phyloP scores from a whole-genome alignment of 2,113 vertebrate species.

The Cryptomyrus ogoouensis region DNA sequence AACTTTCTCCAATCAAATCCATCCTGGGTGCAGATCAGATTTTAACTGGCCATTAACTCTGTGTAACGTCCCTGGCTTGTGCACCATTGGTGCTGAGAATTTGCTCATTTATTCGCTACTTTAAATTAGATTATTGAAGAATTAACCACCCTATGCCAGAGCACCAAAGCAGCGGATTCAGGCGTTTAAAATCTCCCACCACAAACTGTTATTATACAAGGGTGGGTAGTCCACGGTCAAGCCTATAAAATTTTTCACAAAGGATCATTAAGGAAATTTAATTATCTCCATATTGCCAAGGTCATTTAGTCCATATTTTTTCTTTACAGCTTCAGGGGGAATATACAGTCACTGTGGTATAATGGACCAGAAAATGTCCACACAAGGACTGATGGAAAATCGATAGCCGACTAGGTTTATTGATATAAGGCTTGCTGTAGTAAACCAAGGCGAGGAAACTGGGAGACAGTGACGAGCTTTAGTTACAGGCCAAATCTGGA shows the following conservation, averaged over 20 bases:
- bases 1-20: neutral
- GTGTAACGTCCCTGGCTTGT: neutral
- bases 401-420: constrained; percentile 61
- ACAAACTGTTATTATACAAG: constrained; percentile 18
- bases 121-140: neutral
- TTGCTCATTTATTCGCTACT: neutral
- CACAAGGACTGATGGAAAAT: constrained; percentile 71
- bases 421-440: constrained; percentile 60
- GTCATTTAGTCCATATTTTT: constrained; percentile 69
- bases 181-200: constrained; percentile 15
- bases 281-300: constrained; percentile 72
- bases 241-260: constrained; percentile 57
- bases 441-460: constrained; percentile 28
- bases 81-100: neutral
- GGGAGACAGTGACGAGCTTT: neutral
- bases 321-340: constrained; percentile 67
- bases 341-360: constrained; percentile 61
- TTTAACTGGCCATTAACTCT: neutral
- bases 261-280: constrained; percentile 67
- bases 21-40: neutral
- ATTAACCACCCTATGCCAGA: constrained; percentile 4
- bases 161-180: neutral
- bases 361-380: constrained; percentile 71
- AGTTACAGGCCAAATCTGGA: neutral
- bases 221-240: constrained; percentile 27